Evolutionary conservation across 2,797 vertebrate genomes (phyloP).

Genomic region (Rhincodon typus): DNA sequence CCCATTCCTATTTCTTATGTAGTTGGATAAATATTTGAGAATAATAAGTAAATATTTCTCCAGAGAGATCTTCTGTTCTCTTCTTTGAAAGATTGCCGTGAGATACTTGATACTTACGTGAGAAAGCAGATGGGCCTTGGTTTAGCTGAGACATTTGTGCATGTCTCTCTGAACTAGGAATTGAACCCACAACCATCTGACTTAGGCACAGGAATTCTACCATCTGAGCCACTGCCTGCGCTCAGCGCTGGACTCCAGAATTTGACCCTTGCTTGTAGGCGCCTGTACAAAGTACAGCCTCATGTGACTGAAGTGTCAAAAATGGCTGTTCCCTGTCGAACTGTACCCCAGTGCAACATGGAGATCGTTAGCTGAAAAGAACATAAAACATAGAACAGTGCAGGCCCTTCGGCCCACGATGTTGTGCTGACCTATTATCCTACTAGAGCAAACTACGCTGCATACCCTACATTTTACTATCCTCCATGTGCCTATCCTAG

Average conservation of each 20-base stretch:
- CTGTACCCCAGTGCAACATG: neutral
- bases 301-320: neutral
- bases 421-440: too few relatives aligned
- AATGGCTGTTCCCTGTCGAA: neutral
- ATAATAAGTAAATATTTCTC: too few relatives aligned
- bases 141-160: neutral
- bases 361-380: neutral
- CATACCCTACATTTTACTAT: too few relatives aligned
- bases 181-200: too few relatives aligned
- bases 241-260: neutral
- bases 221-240: neutral
- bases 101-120: neutral
- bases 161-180: too few relatives aligned
- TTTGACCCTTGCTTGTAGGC: neutral
- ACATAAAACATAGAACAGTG: too few relatives aligned
- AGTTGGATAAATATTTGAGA: too few relatives aligned
- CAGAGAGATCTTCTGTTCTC: neutral
- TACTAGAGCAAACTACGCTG: too few relatives aligned
- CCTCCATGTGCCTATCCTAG: too few relatives aligned
- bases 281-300: neutral
- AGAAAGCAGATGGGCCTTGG: neutral
- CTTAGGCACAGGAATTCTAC: neutral
- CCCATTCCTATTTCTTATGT: too few relatives aligned
- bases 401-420: too few relatives aligned
- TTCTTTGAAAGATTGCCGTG: neutral